A percentile compares a stretch with the other conserved stretches of the same genome.
Evolutionary conservation across 1,140 invertebrate species (phyloP).

Genomic region (Bombus fervidus): DNA sequence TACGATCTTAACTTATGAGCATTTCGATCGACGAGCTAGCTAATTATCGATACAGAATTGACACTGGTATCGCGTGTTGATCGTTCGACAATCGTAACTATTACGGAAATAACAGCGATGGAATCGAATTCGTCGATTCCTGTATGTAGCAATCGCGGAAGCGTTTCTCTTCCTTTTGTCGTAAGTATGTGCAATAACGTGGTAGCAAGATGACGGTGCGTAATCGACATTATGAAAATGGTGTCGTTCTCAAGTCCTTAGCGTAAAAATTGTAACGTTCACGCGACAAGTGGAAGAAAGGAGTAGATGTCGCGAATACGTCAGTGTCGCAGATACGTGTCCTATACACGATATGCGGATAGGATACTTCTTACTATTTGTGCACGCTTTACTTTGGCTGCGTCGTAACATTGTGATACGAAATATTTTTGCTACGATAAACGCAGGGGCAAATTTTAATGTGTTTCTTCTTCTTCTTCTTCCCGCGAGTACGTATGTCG

Average conservation of each 20-base stretch:
- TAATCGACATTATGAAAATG: slow-evolving; percentile 10
- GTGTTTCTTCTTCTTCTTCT: background rate
- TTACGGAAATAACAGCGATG: background rate
- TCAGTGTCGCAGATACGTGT: too few species aligned
- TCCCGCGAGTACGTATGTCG: background rate
- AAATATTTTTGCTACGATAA: background rate
- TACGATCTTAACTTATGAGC: slow-evolving; percentile 38
- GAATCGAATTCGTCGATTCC: background rate
- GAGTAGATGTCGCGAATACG: background rate
- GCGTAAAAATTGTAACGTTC: background rate
- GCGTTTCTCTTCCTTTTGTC: background rate
- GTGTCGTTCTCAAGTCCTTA: background rate
- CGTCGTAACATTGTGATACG: slow-evolving; percentile 43
- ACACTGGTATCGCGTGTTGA: background rate
- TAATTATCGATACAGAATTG: background rate
- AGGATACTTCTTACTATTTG: background rate
- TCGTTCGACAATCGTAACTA: background rate
- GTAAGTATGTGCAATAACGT: slow-evolving; percentile 37
- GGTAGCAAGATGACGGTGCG: background rate
- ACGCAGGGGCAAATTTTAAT: background rate
- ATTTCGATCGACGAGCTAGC: background rate
- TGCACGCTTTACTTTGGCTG: background rate
- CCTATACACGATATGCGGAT: background rate
- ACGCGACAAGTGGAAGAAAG: background rate
- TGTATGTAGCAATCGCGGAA: background rate